phyloP scores from a whole-genome alignment of 2,797 vertebrate genomes.

The Prunella strophiata region DNA sequence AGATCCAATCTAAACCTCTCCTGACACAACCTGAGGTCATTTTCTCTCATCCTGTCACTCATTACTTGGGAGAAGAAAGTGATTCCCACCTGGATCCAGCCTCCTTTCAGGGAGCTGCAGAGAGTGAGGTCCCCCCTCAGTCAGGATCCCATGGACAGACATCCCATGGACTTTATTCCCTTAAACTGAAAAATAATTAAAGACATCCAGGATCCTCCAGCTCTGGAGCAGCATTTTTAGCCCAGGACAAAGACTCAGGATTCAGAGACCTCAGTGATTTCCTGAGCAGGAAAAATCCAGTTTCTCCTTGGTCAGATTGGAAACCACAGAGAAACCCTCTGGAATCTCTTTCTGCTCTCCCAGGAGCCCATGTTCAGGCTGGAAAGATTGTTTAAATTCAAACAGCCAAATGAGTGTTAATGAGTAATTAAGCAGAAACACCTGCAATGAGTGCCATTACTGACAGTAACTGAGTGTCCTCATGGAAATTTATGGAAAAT shows the following conservation, averaged over 20 bases:
- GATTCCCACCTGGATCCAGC: background rate
- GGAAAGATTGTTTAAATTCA: background rate
- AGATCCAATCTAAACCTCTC: background rate
- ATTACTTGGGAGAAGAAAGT: accelerated
- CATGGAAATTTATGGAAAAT: background rate
- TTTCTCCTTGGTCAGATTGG: background rate
- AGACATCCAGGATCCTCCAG: no score
- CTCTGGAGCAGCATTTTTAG: background rate
- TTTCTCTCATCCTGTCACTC: background rate
- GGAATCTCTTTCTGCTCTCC: background rate
- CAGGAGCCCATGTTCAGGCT: background rate
- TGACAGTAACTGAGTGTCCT: background rate
- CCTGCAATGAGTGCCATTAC: slow-evolving; percentile 24
- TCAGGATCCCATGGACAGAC: no score
- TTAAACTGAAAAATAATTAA: background rate
- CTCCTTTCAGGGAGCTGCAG: background rate
- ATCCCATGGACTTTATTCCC: background rate
- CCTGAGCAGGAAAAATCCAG: background rate
- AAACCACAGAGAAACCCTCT: background rate
- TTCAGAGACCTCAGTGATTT: background rate
- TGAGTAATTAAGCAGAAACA: slow-evolving; percentile 54
- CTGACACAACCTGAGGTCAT: accelerated
- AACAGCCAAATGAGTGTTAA: slow-evolving; percentile 23
- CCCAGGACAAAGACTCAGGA: background rate
- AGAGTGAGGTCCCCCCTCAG: background rate